Evolutionary conservation across 2,113 vertebrate genomes (phyloP), one percentile per base, ranked within the genome.

Genomic region (Nipponia nippon): DNA sequence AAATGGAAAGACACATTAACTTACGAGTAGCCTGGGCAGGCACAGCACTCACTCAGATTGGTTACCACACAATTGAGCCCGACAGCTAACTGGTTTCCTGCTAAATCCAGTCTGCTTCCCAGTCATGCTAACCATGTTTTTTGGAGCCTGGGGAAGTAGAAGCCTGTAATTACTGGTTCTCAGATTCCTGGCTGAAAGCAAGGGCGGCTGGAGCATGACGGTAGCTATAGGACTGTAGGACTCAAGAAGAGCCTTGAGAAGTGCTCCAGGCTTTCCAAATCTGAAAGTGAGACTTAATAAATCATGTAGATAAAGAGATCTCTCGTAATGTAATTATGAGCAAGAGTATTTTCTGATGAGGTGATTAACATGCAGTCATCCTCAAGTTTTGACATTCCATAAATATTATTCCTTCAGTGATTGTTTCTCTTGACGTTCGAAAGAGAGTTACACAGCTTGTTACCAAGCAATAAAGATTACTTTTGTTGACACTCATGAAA

Each of bases 401-500:
- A 98, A 98, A 96, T 93, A 96, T 56, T 95, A 95, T 38, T 73
- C 67, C 36, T 89, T 94, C 83, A 96, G 40, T 90, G 84, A 97
- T 69, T 92, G 36, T 80, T 95, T 88, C 95, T 96, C 95, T 93
- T 96, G 69, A 97, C 97, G 91, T 93, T 75, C 55, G 67, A 87
- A 83, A 75, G 52, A 94, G 91, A 97, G 71, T 91, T 90, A 89
- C 90, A 93, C 65, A 97, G 93, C 92, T 96, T 20, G 40, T 97
- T 98, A 95, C 95, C 83, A 96, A 96, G 95, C 78, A 96, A 66
- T 95, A 93, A 93, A 95, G 89, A 95, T 89, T 96, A 69, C 89
- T 95, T 96, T 96, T 97, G 83, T 97, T 96, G 97, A 97, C 96
- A 98, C 34, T 96, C 78, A 97, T 38, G 70, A 94, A 97, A 97